Evolutionary conservation across 2,888 invertebrate genomes (phyloP).

Genomic region (Aleiodes leptofemur): DNA sequence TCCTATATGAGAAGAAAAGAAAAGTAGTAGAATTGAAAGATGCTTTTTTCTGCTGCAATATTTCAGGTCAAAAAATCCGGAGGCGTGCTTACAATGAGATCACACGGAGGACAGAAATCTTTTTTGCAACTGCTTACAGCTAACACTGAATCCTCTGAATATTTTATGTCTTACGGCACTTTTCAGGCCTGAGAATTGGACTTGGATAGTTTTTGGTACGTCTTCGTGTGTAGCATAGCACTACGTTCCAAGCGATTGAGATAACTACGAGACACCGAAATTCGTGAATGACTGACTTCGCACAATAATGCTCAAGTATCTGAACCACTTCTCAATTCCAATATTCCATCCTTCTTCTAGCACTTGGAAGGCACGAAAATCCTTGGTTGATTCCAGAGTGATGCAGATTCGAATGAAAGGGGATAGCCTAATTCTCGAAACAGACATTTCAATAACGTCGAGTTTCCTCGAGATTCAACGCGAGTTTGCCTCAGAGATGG

Average conservation of each 20-base stretch:
- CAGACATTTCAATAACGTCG: constrained; percentile 71
- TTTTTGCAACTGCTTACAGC: no score
- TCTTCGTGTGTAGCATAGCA: no score
- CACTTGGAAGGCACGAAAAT: constrained; percentile 3
- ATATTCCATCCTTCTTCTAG: constrained; percentile 6
- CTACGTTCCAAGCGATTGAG: background rate
- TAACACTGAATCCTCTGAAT: no score
- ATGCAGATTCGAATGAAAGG: constrained; percentile 48
- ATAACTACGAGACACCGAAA: background rate
- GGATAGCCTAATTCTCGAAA: constrained; percentile 65
- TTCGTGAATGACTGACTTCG: background rate
- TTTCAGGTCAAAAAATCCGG: no score
- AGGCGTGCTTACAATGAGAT: no score
- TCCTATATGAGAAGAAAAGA: no score
- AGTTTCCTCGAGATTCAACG: constrained; percentile 49
- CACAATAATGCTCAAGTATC: background rate
- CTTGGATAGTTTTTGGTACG: no score
- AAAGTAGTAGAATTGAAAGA: no score
- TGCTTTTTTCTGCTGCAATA: no score
- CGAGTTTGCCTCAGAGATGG: constrained; percentile 10
- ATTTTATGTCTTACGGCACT: no score
- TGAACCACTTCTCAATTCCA: background rate
- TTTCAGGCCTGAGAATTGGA: no score
- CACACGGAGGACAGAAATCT: no score
- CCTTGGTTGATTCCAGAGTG: constrained; percentile 10